Evolutionary conservation across 1,140 invertebrate genomes (phyloP).

Genomic region (Brachionus plicatilis): DNA sequence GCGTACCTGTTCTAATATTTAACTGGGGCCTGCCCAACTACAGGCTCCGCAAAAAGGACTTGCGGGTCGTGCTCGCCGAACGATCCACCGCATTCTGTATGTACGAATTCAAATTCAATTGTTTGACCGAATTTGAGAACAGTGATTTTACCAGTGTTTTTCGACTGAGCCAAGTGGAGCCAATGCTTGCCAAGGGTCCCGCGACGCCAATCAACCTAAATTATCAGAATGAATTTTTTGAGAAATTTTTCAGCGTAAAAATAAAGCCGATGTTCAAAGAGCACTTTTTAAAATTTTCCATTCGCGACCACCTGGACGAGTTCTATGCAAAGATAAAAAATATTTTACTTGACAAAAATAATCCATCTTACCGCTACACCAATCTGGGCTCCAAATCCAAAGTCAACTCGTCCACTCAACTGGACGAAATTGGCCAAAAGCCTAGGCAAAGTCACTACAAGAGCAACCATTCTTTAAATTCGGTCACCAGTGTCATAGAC

Average conservation of each 20-base stretch:
- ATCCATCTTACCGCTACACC: not conserved
- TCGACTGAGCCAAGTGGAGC: not conserved
- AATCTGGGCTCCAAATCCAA: not conserved
- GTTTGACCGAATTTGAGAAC: not conserved
- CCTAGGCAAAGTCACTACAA: not conserved
- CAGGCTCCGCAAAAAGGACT: not conserved
- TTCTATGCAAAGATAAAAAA: not conserved
- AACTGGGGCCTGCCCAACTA: not conserved
- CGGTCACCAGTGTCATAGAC: not conserved
- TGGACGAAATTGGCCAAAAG: not conserved
- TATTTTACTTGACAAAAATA: conserved; percentile 25
- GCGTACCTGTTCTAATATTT: conserved; percentile 28
- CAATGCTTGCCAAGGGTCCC: not conserved
- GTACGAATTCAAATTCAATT: conserved; percentile 37
- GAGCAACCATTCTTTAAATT: conserved; percentile 11
- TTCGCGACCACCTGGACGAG: not conserved
- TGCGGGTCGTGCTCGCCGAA: conserved; percentile 26
- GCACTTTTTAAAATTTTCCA: conserved; percentile 26
- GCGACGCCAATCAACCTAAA: not conserved
- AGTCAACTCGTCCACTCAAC: not conserved
- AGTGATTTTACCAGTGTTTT: not conserved
- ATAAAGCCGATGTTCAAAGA: not conserved
- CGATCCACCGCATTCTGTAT: conserved; percentile 24
- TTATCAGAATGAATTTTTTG: conserved; percentile 39
- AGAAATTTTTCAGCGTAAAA: conserved; percentile 24